Evolutionary conservation across 2,888 invertebrate genomes (phyloP), one percentile per base, ranked within the genome.

Genomic region (Iselma pallidipennis): DNA sequence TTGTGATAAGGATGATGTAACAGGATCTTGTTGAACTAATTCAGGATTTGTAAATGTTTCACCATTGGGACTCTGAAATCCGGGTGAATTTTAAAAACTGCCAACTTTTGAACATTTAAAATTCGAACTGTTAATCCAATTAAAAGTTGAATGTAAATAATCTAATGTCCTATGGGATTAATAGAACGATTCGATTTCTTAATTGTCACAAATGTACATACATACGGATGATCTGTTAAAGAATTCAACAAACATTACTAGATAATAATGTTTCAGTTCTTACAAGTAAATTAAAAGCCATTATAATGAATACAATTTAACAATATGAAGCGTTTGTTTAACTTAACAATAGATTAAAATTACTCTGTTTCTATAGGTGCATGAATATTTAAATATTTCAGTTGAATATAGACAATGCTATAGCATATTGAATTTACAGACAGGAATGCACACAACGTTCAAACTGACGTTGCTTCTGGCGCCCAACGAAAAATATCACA

Each of bases 271-370:
- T 21, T 45, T 45, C 70, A 72, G 70, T 75, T 76, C 80, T 79
- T 80, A 78, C 78, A 77, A 81, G 81, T 81, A 81, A 80, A 82
- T 82, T 81, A 81, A 82, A 81, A 79, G 79, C 80, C 75, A 79
- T 81, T 80, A 81, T 80, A 80, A 80, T 80, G 81, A 80, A 80
- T 79, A 76, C 78, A 76, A 76, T 74, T 72, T 74, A 75, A 80
- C 81, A 81, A 78, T 77, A 77, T 77, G 75, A 76, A 78, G 79
- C 79, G 79, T 81, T 80, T 80, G 79, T 80, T 79, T 80, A 80
- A 80, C 78, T 77, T 76, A 78, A 82, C 82, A 82, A 82, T 81
- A 76, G 81, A 81, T 82, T 82, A 82, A 78, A 78, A 81, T 82
- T 81, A 81, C 81, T 79, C 76, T 73, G 79, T 76, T 80, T 81